Evolutionary conservation across 2,888 invertebrate genomes (phyloP).

Genomic region (Callinectes sapidus): DNA sequence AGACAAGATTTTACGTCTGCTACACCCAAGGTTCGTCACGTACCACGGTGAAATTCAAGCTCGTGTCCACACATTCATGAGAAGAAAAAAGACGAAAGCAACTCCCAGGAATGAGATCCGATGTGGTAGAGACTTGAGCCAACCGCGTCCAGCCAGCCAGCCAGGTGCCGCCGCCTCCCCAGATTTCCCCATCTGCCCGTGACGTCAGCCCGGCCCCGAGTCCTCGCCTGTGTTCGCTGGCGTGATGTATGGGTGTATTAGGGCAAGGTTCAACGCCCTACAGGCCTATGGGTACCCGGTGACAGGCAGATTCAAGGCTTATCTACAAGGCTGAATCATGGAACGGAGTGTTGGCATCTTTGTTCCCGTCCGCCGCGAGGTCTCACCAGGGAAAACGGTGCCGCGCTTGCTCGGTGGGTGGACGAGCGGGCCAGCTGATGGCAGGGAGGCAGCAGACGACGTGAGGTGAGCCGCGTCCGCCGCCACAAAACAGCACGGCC

Average conservation of each 20-base stretch:
- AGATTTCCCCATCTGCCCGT: background rate
- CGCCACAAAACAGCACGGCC: background rate
- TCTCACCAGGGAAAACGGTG: constrained; percentile 13
- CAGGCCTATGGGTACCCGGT: background rate
- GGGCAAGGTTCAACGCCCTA: background rate
- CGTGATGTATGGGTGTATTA: background rate
- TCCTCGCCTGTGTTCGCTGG: background rate
- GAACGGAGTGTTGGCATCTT: background rate
- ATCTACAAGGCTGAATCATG: background rate
- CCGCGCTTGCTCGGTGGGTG: background rate
- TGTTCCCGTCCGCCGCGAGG: background rate
- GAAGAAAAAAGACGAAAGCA: background rate
- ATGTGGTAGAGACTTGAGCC: background rate
- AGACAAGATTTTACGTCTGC: background rate
- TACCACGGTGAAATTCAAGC: background rate
- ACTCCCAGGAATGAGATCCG: background rate
- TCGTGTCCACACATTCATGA: background rate
- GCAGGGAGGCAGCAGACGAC: constrained; percentile 43
- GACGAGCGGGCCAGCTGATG: background rate
- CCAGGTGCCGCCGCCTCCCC: background rate
- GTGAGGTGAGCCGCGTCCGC: background rate
- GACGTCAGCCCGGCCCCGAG: background rate
- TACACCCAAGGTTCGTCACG: background rate
- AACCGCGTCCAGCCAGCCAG: background rate
- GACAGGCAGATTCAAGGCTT: background rate